Base-by-base conservation (phyloP, 2,113 vertebrate genomes). In the Todiramphus chloris region DNA sequence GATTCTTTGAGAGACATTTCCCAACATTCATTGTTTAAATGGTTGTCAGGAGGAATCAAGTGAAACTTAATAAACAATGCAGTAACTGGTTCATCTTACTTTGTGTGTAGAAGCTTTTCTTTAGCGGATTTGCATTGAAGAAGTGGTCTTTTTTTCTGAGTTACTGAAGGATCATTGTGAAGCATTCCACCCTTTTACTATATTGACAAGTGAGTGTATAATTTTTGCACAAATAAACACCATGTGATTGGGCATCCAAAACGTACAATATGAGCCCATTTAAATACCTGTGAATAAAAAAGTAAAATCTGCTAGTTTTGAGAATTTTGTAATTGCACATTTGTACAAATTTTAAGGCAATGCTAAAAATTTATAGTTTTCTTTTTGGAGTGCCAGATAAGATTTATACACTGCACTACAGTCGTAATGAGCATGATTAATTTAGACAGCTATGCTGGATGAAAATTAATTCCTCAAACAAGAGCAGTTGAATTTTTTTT, bases 31-130 rank as follows among this genome's bases (percentile, higher is more conserved):
- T 99, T 99, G 98, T 99, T 98, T 98, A 99, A 99, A 99, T 98
- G 99, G 99, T 98, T 99, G 99, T 99, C 99, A 99, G 98, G 98
- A 98, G 97, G 98, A 99, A 99, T 99, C 98, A 99, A 99, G 98
- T 98, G 98, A 99, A 99, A 98, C 98, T 98, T 98, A 91, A 98
- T 98, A 98, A 99, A 99, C 99, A 99, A 98, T 98, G 98, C 97
- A 91, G 96, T 98, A 98, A 98, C 98, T 98, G 98, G 98, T 98
- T 98, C 98, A 98, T 99, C 98, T 98, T 96, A 98, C 97, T 98
- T 97, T 96, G 98, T 98, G 95, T 88, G 94, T 95, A 93, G 97
- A 98, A 98, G 98, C 97, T 95, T 98, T 98, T 97, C 98, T 97
- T 98, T 94, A 84, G 91, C 90, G 97, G 98, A 99, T 99, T 99